Base-by-base conservation (phyloP, 2,888 invertebrate species). In the Phortica okadai region DNA sequence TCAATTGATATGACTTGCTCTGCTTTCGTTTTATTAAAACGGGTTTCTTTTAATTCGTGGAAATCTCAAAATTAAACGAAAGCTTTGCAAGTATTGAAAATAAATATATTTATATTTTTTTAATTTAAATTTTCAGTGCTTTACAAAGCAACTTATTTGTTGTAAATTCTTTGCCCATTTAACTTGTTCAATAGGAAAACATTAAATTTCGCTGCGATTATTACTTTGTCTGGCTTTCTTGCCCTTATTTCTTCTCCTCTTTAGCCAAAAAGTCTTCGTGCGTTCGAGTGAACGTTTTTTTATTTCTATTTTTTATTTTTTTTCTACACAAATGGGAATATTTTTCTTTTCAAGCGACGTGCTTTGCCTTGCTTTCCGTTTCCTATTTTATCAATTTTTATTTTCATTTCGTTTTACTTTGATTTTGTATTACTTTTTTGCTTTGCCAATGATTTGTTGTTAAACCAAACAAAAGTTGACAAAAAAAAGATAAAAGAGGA, bases 381-480 rank as follows among this genome's bases (percentile, higher is more conserved):
- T 72, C 16, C 72, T 6, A 21, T 41, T 54, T 25, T 70, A 33
- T 69, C 14, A 10, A 10, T 72, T 54, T 25, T 72, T 45, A 50
- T 45, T 69, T 21, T 67, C 6, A 50, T 72, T 72, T 58, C 16
- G 14, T 33, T 72, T 41, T 56, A 33, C 11, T 41, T 72, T 50
- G 25, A 54, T 72, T 72, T 72, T 58, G 2, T 67, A 14, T 44
- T 21, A n/a, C 44, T 69, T 72, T 25, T 45, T 21, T 50, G 7
- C 50, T 56, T 81, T 82, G 83, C 83, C 82, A 88, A 85, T 87
- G 87, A 88, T 85, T 85, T 85, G 85, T 88, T 85, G 85, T 85
- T 82, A 78, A 87, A 87, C 87, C 87, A 88, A 88, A 85, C 79
- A 80, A 84, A 81, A 88, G 78, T 85, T 85, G 85, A 85, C 85